phyloP scores from a whole-genome alignment of 1,140 invertebrate genomes.

The Pararge aegeria region DNA sequence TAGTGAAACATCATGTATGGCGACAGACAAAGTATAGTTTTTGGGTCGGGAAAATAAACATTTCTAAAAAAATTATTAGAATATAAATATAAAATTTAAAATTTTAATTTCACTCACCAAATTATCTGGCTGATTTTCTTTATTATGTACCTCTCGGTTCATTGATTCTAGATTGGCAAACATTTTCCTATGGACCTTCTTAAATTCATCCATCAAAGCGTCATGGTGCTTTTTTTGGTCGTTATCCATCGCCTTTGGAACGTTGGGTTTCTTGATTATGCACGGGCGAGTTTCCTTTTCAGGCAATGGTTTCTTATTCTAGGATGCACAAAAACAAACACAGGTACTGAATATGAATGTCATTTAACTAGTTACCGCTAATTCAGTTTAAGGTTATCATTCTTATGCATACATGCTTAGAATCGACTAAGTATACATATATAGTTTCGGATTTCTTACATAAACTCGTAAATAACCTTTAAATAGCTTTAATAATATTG shows the following conservation, averaged over 20 bases:
- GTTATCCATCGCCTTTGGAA: constrained; percentile 62
- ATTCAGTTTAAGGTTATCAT: neutral
- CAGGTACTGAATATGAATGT: neutral
- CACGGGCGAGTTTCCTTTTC: constrained; percentile 38
- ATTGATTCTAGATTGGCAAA: constrained; percentile 80
- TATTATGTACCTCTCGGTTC: constrained; percentile 20
- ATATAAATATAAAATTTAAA: no score
- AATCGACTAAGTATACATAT: neutral
- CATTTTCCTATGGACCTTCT: constrained; percentile 91
- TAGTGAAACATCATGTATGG: no score
- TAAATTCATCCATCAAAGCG: constrained; percentile 93
- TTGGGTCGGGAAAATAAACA: no score
- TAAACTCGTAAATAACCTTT: no score
- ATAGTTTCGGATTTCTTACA: neutral
- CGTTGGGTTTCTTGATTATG: constrained; percentile 46
- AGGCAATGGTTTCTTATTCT: constrained; percentile 56
- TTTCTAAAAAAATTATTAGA: no score
- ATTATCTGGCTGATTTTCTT: constrained; percentile 29
- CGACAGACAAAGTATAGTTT: no score
- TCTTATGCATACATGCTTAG: no score
- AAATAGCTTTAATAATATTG: no score
- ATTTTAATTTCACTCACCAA: constrained; percentile 31
- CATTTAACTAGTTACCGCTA: neutral
- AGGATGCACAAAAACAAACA: neutral
- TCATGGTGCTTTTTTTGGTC: constrained; percentile 84